phyloP scores from a whole-genome alignment of 2,113 vertebrate species.

The Lontra canadensis region DNA sequence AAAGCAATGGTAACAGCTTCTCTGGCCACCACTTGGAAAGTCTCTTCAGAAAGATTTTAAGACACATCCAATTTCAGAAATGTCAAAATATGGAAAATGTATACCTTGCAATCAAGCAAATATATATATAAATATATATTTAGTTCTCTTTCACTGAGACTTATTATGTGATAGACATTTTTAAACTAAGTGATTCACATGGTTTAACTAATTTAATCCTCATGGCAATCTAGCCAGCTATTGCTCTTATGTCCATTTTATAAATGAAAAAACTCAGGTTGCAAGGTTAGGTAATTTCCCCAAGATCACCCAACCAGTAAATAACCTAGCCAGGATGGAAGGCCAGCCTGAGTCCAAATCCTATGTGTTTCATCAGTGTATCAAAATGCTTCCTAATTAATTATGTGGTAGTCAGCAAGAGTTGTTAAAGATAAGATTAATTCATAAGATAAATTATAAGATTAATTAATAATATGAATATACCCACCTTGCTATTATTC shows the following conservation, averaged over 20 bases:
- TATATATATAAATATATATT: neutral
- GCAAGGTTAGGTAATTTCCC: neutral
- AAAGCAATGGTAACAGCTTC: neutral
- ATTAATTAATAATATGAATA: neutral
- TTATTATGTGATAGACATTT: neutral
- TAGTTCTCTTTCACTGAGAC: neutral
- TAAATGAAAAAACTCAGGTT: neutral
- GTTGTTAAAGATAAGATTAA: constrained; percentile 35
- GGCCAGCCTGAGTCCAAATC: neutral
- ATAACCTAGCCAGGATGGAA: neutral
- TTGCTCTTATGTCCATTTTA: neutral
- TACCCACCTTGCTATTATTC: neutral
- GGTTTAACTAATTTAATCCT: constrained; percentile 13
- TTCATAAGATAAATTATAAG: neutral
- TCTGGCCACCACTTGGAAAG: neutral
- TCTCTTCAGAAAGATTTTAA: neutral
- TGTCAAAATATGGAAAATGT: neutral
- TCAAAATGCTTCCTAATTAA: neutral
- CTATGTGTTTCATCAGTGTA: neutral
- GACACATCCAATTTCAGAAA: neutral
- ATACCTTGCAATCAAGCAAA: neutral
- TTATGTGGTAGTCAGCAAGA: neutral
- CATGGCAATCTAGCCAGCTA: neutral
- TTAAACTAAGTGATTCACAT: neutral
- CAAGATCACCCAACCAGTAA: neutral